phyloP scores from a whole-genome alignment of 1,140 invertebrate species.

The Neodiprion virginianus region DNA sequence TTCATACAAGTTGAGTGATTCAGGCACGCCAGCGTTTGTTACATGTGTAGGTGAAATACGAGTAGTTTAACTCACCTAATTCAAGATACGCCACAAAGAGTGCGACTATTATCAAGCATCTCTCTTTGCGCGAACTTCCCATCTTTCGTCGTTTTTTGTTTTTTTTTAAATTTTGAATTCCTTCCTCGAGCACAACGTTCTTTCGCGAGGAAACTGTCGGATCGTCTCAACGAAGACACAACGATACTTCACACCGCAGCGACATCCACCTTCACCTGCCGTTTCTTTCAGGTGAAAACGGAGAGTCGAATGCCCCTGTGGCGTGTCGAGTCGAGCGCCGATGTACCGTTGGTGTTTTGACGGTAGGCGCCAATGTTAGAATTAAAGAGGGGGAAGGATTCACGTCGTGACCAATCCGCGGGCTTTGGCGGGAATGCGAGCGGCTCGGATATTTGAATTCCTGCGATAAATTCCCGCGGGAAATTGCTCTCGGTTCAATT shows the following conservation, averaged over 20 bases:
- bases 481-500: too few relatives aligned
- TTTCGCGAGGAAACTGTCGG: neutral
- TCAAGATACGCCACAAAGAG: neutral
- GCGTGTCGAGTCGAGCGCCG: neutral
- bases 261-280: neutral
- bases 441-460: too few relatives aligned
- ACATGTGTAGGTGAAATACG: neutral
- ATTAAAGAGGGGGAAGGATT: neutral
- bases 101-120: neutral
- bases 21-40: neutral
- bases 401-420: too few relatives aligned
- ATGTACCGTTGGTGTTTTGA: slow-evolving; percentile 1
- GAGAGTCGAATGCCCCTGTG: neutral
- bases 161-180: neutral
- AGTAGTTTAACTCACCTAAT: neutral
- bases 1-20: neutral
- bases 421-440: too few relatives aligned
- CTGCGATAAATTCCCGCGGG: too few relatives aligned
- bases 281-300: neutral
- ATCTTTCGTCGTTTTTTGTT: neutral
- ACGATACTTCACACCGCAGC: neutral
- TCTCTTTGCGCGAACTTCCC: neutral
- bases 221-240: neutral
- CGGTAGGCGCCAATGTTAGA: neutral
- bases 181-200: neutral